Base-by-base conservation (phyloP, 2,888 invertebrate species). In the Drosophila maculinotata region DNA sequence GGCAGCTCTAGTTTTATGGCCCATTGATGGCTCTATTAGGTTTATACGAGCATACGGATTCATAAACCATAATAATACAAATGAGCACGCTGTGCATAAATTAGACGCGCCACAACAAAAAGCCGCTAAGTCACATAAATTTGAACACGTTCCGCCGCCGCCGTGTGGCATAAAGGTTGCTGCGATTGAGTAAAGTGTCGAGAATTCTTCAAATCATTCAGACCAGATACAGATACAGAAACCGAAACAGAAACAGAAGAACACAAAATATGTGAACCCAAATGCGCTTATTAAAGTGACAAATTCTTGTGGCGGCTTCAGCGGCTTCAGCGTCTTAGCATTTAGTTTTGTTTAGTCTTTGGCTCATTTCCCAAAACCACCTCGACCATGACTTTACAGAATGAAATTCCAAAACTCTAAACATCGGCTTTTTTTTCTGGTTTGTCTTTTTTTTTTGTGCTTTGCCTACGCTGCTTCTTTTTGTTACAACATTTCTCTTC, bases 211-310 rank as follows among this genome's bases (percentile, higher is more conserved):
- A 38, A 81, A 64, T 84, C 81, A 79, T 83, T 64, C 73, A 71
- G 30, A 44, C 20, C 20, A 39, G n/a, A n/a, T n/a, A n/a, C n/a
- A n/a, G n/a, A n/a, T n/a, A n/a, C n/a, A n/a, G n/a, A n/a, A n/a
- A n/a, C n/a, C n/a, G n/a, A n/a, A n/a, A n/a, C n/a, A n/a, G n/a
- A n/a, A n/a, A n/a, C n/a, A n/a, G n/a, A 33, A 44, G 59, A 58
- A 44, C 35, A 33, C 10, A 42, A 60, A 42, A 41, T 54, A 49
- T 58, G 23, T 58, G 51, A 58, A 14, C 20, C 68, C 54, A 56
- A 76, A 69, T 80, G 75, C 85, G 82, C 80, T 77, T 83, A 81
- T 86, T 83, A 86, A 83, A 81, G 67, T 86, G 81, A 81, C 81
- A 81, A 86, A 81, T 86, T 80, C 64, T 69, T 71, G 53, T 52